A percentile compares a stretch with the other conserved stretches of the same genome.
Conservation (phyloP, 2,113 vertebrate species). For the Natator depressus region DNA sequence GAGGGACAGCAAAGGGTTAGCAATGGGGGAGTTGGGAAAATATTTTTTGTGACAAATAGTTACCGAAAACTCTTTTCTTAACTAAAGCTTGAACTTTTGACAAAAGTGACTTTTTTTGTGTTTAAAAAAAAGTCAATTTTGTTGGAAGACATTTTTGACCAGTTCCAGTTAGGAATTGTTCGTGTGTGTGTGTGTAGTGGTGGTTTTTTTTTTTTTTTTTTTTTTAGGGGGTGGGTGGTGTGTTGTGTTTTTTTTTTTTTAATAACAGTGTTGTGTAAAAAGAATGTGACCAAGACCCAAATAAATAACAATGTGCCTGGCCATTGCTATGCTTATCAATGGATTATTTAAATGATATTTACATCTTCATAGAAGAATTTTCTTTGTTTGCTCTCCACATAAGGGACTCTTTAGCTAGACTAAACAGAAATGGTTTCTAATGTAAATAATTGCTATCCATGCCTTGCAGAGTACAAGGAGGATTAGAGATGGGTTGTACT, state of each 20-base stretch:
- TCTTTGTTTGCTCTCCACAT: conserved; percentile 37
- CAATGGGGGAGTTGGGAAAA: background rate
- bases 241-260: background rate
- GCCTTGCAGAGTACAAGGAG: conserved; percentile 11
- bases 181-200: too few species aligned
- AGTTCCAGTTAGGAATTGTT: background rate
- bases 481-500: background rate
- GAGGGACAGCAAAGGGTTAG: background rate
- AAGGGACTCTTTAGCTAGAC: conserved; percentile 29
- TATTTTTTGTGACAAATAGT: background rate
- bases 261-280: background rate
- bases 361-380: conserved; percentile 24
- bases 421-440: conserved; percentile 58
- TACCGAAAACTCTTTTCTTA: background rate
- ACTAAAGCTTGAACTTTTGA: too few species aligned
- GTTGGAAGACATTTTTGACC: background rate
- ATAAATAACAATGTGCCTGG: rapidly evolving
- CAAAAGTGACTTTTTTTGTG: too few species aligned
- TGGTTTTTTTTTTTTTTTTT: background rate
- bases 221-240: rapidly evolving
- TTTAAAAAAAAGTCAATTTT: background rate
- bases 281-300: background rate
- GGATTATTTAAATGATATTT: conserved; percentile 47
- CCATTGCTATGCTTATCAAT: conserved; percentile 39
- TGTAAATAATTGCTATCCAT: conserved; percentile 42